Conservation (phyloP, 1,140 invertebrate species). For the Xylocopa sonorina region DNA sequence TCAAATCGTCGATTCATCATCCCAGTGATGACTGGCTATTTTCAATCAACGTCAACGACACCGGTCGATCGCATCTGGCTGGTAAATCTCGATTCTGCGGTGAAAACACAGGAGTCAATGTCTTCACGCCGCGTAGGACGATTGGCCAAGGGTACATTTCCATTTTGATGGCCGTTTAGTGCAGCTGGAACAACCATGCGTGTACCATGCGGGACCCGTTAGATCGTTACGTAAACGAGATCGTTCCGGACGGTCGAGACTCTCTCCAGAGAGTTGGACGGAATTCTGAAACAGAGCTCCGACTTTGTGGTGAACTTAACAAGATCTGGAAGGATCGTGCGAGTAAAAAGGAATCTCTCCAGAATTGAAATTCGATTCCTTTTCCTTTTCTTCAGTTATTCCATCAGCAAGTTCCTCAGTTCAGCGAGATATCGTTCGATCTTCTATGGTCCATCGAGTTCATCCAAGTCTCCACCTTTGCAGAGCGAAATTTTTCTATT, state of each 20-base stretch:
- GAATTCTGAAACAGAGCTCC: neutral
- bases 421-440: neutral
- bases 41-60: neutral
- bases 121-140: neutral
- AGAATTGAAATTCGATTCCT: too few species aligned
- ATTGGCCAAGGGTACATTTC: slow-evolving; percentile 26
- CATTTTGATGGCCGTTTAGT: slow-evolving; percentile 24
- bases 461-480: neutral
- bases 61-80: neutral
- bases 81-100: slow-evolving; percentile 1
- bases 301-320: neutral
- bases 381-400: too few species aligned
- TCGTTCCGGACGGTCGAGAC: slow-evolving; percentile 3
- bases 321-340: too few species aligned
- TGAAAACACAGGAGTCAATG: slow-evolving; percentile 5
- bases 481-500: neutral
- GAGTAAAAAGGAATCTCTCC: too few species aligned
- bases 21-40: neutral
- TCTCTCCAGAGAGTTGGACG: neutral
- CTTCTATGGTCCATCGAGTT: too few species aligned
- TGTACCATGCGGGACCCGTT: neutral
- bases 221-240: slow-evolving; percentile 38
- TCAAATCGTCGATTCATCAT: neutral
- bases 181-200: neutral
- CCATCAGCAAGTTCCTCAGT: too few species aligned